phyloP scores from a whole-genome alignment of 2,113 vertebrate genomes.

The Taurulus bubalis region DNA sequence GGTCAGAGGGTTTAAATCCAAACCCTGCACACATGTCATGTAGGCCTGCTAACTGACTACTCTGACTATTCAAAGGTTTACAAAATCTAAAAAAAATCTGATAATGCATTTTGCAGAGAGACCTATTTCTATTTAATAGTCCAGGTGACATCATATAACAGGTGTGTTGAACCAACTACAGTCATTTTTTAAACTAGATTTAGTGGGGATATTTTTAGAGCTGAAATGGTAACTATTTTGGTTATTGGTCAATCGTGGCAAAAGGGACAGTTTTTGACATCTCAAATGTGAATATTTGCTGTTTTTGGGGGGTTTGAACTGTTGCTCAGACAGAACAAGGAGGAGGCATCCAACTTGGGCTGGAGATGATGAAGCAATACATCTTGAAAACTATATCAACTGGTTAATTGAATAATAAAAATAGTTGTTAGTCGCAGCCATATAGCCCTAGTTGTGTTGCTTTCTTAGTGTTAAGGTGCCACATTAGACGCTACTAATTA shows the following conservation, averaged over 20 bases:
- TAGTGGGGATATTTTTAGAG: neutral
- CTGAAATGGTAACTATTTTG: neutral
- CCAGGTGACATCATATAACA: neutral
- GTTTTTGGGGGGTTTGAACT: neutral
- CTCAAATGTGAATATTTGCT: neutral
- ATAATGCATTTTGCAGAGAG: fast-evolving
- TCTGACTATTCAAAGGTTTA: neutral
- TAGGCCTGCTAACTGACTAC: neutral
- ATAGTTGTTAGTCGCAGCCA: neutral
- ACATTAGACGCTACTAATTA: neutral
- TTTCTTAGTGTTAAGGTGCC: neutral
- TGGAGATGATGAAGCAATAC: neutral
- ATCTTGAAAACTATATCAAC: neutral
- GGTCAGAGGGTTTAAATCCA: constrained; percentile 21
- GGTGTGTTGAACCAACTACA: neutral
- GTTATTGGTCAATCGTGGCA: neutral
- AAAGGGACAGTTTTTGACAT: neutral
- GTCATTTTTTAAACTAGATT: neutral
- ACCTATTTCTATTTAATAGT: no score
- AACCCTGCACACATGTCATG: neutral
- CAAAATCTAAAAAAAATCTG: neutral
- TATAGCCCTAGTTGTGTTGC: neutral
- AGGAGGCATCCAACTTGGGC: neutral
- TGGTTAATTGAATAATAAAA: neutral
- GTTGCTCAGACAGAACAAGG: neutral